phyloP scores from a whole-genome alignment of 2,113 vertebrate genomes.

The Glaucomys volans region DNA sequence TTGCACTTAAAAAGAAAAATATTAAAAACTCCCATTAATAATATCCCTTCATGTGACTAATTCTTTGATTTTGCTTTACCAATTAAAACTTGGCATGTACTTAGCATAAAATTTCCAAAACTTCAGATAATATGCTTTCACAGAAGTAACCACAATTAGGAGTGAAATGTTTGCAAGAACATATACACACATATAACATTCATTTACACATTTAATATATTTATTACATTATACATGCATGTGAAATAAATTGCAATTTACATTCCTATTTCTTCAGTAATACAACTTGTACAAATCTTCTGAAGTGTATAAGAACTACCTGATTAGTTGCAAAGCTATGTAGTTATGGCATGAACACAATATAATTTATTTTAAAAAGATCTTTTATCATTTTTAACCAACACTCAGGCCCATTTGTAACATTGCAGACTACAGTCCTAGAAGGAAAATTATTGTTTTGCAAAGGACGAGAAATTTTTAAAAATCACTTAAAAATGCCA shows the following conservation, averaged over 20 bases:
- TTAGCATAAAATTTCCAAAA: not conserved
- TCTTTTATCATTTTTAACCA: not conserved
- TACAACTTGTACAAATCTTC: not conserved
- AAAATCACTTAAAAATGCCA: not conserved
- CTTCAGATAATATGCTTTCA: not conserved
- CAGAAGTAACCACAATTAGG: not conserved
- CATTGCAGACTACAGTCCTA: not conserved
- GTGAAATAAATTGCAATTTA: not conserved
- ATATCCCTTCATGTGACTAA: not conserved
- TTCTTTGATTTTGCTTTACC: conserved; percentile 3
- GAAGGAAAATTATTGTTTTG: not conserved
- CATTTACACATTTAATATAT: not conserved
- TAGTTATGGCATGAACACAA: not conserved
- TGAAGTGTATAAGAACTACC: not conserved
- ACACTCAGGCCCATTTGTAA: not conserved
- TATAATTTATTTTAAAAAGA: conserved; percentile 10
- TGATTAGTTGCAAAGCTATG: not conserved
- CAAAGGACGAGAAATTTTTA: not conserved
- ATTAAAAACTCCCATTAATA: not conserved
- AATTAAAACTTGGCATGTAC: not conserved
- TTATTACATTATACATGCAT: not conserved
- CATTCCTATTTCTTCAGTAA: not conserved
- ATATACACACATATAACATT: not conserved
- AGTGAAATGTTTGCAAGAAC: not conserved
- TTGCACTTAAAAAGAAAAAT: not conserved